Evolutionary conservation across 64 coral and sea anemone species (phyloP).

Genomic region (Montipora foliosa): DNA sequence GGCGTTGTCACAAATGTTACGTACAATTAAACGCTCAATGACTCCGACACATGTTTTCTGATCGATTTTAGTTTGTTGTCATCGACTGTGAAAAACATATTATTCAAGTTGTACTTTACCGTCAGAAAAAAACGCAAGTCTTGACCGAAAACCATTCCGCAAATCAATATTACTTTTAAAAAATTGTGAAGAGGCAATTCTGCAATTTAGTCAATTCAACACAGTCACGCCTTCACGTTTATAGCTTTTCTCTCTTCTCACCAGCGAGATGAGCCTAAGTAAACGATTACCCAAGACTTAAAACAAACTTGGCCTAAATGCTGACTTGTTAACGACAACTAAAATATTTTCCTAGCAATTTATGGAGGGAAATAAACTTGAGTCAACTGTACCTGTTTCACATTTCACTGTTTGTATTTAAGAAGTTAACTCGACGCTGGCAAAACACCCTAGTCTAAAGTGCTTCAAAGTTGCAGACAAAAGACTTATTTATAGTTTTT

Average conservation of each 20-base stretch:
- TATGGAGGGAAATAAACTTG: slow-evolving; percentile 62
- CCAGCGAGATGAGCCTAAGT: neutral
- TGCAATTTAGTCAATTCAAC: neutral
- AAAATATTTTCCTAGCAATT: slow-evolving; percentile 74
- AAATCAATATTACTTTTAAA: neutral
- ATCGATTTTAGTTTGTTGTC: neutral
- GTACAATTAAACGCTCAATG: slow-evolving; percentile 25
- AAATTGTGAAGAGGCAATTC: neutral
- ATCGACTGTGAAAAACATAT: neutral
- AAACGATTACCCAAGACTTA: neutral
- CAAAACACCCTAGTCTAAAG: slow-evolving; percentile 39
- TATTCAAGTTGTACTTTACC: neutral
- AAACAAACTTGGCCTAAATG: slow-evolving; percentile 16
- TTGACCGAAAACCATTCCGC: neutral
- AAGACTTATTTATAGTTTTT: slow-evolving; percentile 37
- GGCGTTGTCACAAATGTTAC: neutral
- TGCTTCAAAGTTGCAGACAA: slow-evolving; percentile 33
- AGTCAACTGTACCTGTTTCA: slow-evolving; percentile 57
- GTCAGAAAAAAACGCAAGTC: neutral
- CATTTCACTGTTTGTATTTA: slow-evolving; percentile 67
- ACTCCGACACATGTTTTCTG: neutral
- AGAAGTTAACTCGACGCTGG: slow-evolving; percentile 47
- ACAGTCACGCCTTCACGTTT: neutral
- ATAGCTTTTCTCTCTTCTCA: neutral
- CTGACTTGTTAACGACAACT: slow-evolving; percentile 43